A percentile compares a stretch with the other conserved stretches of the same genome.
phyloP scores from a whole-genome alignment of 2,888 invertebrate genomes.

The Siphonodentalium dalli region DNA sequence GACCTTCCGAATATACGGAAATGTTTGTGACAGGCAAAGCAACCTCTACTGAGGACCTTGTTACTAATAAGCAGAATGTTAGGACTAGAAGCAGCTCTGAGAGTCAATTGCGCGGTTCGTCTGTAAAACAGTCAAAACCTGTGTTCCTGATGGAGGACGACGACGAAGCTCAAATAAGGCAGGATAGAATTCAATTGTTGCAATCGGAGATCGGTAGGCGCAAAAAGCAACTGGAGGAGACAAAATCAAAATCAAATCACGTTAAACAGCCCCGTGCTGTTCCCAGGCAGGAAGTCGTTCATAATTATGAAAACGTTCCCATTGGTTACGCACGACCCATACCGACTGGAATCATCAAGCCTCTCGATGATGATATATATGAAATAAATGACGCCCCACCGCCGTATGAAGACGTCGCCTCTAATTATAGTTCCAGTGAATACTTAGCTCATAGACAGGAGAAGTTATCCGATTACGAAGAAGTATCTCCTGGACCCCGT shows the following conservation, averaged over 20 bases:
- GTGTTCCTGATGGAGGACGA: slow-evolving; percentile 54
- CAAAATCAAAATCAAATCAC: slow-evolving; percentile 68
- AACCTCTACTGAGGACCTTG: slow-evolving; percentile 30
- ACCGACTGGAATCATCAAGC: slow-evolving; percentile 60
- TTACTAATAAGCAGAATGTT: slow-evolving; percentile 9
- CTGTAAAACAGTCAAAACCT: too few relatives aligned
- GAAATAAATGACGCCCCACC: slow-evolving; percentile 31
- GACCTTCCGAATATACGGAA: slow-evolving; percentile 45
- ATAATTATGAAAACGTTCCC: slow-evolving; percentile 55
- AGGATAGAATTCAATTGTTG: slow-evolving; percentile 71
- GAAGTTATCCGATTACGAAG: slow-evolving; percentile 40
- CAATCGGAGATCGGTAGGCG: slow-evolving; percentile 72
- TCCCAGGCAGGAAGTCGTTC: slow-evolving; percentile 46
- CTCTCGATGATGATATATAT: slow-evolving; percentile 56
- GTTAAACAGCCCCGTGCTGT: too few relatives aligned
- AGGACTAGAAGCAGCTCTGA: slow-evolving; percentile 35
- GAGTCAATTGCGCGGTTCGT: slow-evolving; percentile 30
- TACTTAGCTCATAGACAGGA: slow-evolving; percentile 63
- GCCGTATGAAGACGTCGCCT: slow-evolving; percentile 25
- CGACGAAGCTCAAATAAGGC: slow-evolving; percentile 69
- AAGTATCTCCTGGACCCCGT: slow-evolving; percentile 40
- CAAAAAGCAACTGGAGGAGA: slow-evolving; percentile 71
- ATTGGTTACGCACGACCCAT: slow-evolving; percentile 38
- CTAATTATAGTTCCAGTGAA: slow-evolving; percentile 58
- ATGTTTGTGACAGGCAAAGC: slow-evolving; percentile 42